These are phyloP conservation scores for Diploscapter pachys DNA, from an alignment of 1,140 invertebrate genomes.

Conservation along the genomic window DNA sequence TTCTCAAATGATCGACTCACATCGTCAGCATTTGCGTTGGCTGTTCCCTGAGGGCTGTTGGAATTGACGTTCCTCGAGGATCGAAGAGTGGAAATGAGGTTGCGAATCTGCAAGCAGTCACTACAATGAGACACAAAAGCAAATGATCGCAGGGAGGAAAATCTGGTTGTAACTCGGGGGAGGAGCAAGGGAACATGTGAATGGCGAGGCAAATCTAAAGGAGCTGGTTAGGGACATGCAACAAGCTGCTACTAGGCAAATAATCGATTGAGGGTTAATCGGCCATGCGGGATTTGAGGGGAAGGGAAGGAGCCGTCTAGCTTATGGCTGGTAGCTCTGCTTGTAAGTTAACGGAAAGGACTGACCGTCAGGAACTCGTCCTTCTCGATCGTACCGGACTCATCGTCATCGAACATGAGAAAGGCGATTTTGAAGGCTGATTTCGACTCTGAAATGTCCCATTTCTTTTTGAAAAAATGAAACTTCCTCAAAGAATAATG, in stretches of 20 bases:
- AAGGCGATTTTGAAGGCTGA: conserved; percentile 93
- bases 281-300: too few species aligned
- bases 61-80: conserved; percentile 23
- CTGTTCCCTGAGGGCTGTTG: background rate
- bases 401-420: conserved; percentile 98
- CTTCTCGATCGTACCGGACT: conserved; percentile 91
- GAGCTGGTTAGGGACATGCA: too few species aligned
- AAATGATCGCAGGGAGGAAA: background rate
- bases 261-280: too few species aligned
- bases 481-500: too few species aligned
- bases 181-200: too few species aligned
- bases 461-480: too few species aligned
- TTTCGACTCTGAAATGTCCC: conserved; percentile 75
- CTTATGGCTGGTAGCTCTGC: background rate
- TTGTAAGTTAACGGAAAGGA: conserved; percentile 39
- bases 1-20: background rate
- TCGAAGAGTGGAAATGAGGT: conserved; percentile 32
- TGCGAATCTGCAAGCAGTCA: conserved; percentile 26
- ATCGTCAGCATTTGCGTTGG: conserved; percentile 1
- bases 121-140: too few species aligned
- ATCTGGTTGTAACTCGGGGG: conserved; percentile 38
- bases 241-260: too few species aligned
- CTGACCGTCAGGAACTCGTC: conserved; percentile 94
- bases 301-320: background rate
- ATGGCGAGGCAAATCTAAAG: too few species aligned